These are phyloP conservation scores for Tetraodon nigroviridis DNA, from an alignment of 2,113 vertebrate genomes.

Conservation along the genomic window DNA sequence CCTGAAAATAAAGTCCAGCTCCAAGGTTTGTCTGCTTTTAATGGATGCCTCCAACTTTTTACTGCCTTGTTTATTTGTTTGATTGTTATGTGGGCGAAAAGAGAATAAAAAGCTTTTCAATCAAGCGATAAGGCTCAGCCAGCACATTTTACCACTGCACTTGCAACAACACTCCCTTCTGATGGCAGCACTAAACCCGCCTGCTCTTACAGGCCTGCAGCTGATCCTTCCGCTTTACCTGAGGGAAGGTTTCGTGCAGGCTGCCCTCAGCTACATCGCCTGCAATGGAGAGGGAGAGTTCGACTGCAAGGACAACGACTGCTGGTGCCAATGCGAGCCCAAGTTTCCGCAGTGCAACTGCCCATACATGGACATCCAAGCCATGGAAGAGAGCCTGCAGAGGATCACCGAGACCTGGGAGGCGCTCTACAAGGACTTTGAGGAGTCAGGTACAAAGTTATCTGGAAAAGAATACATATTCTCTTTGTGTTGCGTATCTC, in stretches of 20 bases:
- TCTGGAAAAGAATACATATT: conserved; percentile 5
- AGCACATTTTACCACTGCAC: not conserved
- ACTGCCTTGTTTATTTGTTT: not conserved
- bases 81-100: not conserved
- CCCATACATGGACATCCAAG: conserved; percentile 94
- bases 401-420: conserved; percentile 90
- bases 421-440: conserved; percentile 87
- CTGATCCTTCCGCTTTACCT: conserved; percentile 92
- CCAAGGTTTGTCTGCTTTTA: conserved; percentile 81
- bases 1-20: conserved; percentile 98
- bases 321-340: conserved; percentile 91
- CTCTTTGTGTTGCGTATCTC: conserved; percentile 1
- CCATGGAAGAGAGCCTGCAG: conserved; percentile 92
- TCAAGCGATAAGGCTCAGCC: conserved; percentile 9
- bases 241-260: conserved; percentile 88
- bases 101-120: not conserved
- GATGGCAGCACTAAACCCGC: conserved; percentile 28
- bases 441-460: conserved; percentile 83
- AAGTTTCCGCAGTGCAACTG: conserved; percentile 95
- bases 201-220: conserved; percentile 80
- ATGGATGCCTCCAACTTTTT: not conserved
- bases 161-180: conserved; percentile 28
- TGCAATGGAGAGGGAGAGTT: conserved; percentile 96
- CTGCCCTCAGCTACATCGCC: conserved; percentile 92
- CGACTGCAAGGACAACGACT: conserved; percentile 91